phyloP scores from a whole-genome alignment of 2,888 invertebrate species.

The Auanema sp. region DNA sequence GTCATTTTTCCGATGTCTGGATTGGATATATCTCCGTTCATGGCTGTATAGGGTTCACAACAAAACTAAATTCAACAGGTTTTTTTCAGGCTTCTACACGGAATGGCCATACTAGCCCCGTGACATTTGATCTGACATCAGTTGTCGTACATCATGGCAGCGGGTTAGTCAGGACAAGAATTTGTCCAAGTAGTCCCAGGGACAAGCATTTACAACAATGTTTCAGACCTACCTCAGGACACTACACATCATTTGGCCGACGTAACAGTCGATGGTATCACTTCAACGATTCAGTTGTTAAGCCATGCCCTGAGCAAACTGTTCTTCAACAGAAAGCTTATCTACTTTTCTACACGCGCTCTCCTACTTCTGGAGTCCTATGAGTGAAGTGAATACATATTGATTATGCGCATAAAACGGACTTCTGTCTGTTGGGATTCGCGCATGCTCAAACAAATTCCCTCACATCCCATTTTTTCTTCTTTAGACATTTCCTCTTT shows the following conservation, averaged over 20 bases:
- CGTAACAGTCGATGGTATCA: constrained; percentile 81
- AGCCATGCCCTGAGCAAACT: constrained; percentile 73
- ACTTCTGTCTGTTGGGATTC: too few relatives aligned
- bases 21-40: constrained; percentile 72
- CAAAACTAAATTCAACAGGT: too few relatives aligned
- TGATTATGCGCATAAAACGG: too few relatives aligned
- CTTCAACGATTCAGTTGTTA: constrained; percentile 83
- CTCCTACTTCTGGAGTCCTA: background rate
- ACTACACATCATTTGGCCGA: constrained; percentile 82
- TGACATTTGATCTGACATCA: constrained; percentile 74
- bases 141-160: constrained; percentile 82
- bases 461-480: too few relatives aligned
- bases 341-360: constrained; percentile 78
- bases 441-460: too few relatives aligned
- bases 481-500: background rate
- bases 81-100: too few relatives aligned
- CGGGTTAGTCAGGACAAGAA: constrained; percentile 69
- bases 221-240: constrained; percentile 79
- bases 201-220: background rate
- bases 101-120: too few relatives aligned
- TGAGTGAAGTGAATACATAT: background rate
- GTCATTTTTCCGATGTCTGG: constrained; percentile 78
- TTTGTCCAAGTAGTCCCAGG: background rate
- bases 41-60: background rate
- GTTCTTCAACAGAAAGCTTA: constrained; percentile 82